Base-by-base conservation (phyloP, 1,140 invertebrate genomes). In the Macrotrachela quadricornifera region DNA sequence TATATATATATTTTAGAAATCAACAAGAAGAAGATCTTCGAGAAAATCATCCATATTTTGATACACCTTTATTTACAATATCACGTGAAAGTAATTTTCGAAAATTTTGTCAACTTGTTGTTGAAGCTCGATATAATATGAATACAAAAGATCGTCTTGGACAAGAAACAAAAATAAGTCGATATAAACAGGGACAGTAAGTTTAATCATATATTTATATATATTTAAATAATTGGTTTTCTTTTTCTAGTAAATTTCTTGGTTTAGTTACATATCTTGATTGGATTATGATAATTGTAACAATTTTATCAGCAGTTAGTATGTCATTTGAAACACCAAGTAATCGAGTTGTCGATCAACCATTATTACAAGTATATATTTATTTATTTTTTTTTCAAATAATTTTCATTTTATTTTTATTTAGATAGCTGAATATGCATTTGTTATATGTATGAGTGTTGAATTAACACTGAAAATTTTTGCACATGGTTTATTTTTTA, bases 201-300 rank as follows among this genome's bases (percentile, higher is more conserved):
- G 10, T 53, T 15, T 46, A 39, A 12, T 10, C 39, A 21, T 47
- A 43, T 47, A 53, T 61, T 21, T 58, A 4, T 30, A 2, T 4
- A 56, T 56, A 2, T 17, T 38, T 39, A 11, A 18, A 38, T 61
- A 59, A 57, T 59, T 41, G 3, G 8, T 30, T 30, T 2, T 30
- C 2, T 4, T 30, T 30, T 8, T 30, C 8, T 30, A 77, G 50
- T 68, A 94, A 94, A 69, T 83, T 99, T 59, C 72, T 99, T 10
- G 91, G 92, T 0, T 73, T 99, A 17, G 91, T 99, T 9, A 94
- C 91, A 0, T 99, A 97, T 66, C 71, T 99, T 60, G 94, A 99
- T 67, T 99, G 94, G 94, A 79, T 94, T 0, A 97, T 99, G 91
- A 97, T 99, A 57, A 80, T 85, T 61, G 82, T 94, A 11, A 99